A percentile compares a stretch with the other conserved stretches of the same genome.
These are phyloP conservation scores for Hippotragus niger DNA, from an alignment of 2,113 vertebrate genomes.

Conservation along the genomic window DNA sequence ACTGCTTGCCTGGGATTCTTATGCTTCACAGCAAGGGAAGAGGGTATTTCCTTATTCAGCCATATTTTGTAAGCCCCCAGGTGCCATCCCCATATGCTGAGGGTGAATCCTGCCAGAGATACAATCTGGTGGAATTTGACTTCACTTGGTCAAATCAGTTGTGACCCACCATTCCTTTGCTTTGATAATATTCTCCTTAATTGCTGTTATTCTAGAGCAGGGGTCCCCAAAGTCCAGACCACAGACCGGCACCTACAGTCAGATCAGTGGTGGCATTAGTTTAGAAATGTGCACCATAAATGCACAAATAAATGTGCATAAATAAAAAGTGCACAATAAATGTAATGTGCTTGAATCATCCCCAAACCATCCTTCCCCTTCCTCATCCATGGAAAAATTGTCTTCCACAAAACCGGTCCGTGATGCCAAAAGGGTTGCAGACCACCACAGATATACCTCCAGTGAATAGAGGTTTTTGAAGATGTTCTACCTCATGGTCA, in stretches of 20 bases:
- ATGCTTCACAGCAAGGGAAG: neutral
- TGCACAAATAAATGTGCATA: neutral
- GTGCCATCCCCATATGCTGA: neutral
- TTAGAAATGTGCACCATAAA: neutral
- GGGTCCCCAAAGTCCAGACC: neutral
- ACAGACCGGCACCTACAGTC: neutral
- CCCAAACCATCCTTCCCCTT: neutral
- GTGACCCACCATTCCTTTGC: neutral
- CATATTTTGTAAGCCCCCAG: neutral
- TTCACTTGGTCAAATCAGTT: neutral
- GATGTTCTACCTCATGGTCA: neutral
- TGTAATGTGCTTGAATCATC: neutral
- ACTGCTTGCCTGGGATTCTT: no score
- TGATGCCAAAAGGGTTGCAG: neutral
- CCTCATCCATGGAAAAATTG: neutral
- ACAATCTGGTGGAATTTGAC: neutral
- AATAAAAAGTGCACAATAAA: neutral
- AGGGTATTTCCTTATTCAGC: neutral
- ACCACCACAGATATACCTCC: neutral
- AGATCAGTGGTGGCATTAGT: neutral
- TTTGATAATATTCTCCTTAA: neutral
- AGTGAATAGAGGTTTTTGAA: neutral
- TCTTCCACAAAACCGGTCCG: rapidly evolving
- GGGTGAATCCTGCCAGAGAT: neutral
- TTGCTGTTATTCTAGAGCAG: neutral